Conservation (phyloP, 2,888 invertebrate species). For the Danaus chrysippus region DNA sequence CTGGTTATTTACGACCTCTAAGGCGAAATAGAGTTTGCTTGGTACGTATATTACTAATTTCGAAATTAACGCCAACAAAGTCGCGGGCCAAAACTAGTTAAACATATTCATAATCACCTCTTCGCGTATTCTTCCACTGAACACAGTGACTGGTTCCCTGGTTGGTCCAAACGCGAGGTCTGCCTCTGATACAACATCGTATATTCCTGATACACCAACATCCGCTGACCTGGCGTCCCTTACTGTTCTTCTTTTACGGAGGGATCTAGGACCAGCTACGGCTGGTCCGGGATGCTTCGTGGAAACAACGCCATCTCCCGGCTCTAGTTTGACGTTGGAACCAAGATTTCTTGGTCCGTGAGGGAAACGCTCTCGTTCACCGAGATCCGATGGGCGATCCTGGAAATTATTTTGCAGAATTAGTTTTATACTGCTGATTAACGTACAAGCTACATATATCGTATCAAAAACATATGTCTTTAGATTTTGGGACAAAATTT, state of each 20-base stretch:
- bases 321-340: conserved; percentile 57
- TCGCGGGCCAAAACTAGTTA: neutral
- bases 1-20: too few species aligned
- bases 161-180: conserved; percentile 94
- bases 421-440: neutral
- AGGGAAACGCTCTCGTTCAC: conserved; percentile 85
- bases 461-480: too few species aligned
- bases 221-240: conserved; percentile 90
- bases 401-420: conserved; percentile 35
- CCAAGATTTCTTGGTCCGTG: conserved; percentile 87
- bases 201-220: conserved; percentile 93
- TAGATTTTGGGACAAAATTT: too few species aligned
- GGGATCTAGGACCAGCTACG: conserved; percentile 73
- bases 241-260: conserved; percentile 82
- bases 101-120: conserved; percentile 67
- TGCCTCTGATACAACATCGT: conserved; percentile 94
- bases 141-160: conserved; percentile 90
- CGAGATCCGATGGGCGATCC: conserved; percentile 75
- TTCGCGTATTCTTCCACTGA: conserved; percentile 91
- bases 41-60: too few species aligned
- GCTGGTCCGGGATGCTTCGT: conserved; percentile 70
- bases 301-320: conserved; percentile 71
- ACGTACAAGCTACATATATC: neutral
- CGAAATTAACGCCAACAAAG: too few species aligned
- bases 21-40: too few species aligned